phyloP scores from a whole-genome alignment of 2,888 invertebrate genomes.

The Archips crataeganus region DNA sequence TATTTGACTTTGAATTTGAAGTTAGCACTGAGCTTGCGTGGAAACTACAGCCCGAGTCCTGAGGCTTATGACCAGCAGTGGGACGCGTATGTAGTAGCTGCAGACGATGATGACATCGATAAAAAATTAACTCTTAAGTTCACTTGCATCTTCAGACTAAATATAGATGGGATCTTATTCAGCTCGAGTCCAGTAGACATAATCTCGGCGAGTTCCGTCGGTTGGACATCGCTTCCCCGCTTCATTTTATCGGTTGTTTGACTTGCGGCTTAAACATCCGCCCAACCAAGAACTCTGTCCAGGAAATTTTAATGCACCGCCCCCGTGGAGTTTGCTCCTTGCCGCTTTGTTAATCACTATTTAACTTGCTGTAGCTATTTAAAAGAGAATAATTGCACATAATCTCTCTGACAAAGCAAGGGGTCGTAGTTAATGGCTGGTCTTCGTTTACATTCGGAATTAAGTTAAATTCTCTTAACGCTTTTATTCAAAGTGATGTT shows the following conservation, averaged over 20 bases:
- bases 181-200: slow-evolving; percentile 44
- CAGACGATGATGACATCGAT: too few relatives aligned
- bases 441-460: slow-evolving; percentile 20
- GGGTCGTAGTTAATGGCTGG: slow-evolving; percentile 49
- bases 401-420: slow-evolving; percentile 50
- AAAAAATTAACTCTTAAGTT: too few relatives aligned
- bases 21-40: too few relatives aligned
- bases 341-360: slow-evolving; percentile 36
- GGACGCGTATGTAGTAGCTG: too few relatives aligned
- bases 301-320: slow-evolving; percentile 61
- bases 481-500: not conserved
- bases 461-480: not conserved
- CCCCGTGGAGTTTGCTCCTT: slow-evolving; percentile 49
- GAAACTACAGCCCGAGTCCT: too few relatives aligned
- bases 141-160: too few relatives aligned
- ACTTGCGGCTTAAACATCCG: slow-evolving; percentile 60
- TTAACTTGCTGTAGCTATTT: slow-evolving; percentile 42
- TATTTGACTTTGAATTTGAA: too few relatives aligned
- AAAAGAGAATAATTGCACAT: slow-evolving; percentile 56
- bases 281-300: slow-evolving; percentile 51
- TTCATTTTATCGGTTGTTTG: slow-evolving; percentile 58
- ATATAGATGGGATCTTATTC: slow-evolving; percentile 9
- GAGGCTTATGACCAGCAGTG: too few relatives aligned
- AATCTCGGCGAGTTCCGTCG: slow-evolving; percentile 50
- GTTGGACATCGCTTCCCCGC: slow-evolving; percentile 53